Base-by-base conservation (phyloP, 1,140 invertebrate species). In the Conus betulinus region DNA sequence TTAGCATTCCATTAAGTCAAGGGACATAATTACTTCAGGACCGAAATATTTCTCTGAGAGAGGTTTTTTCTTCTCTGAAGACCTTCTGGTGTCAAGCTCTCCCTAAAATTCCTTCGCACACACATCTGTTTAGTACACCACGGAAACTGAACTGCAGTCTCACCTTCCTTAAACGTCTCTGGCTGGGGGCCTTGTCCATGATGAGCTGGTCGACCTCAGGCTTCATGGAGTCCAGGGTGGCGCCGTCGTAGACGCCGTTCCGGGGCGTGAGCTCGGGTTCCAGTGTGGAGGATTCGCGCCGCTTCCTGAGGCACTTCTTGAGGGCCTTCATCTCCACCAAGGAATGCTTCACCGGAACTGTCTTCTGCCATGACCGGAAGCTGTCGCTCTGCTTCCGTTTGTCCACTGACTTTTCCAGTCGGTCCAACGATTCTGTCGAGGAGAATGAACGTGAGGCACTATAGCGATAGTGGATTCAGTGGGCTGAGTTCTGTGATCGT, bases 251-350 rank as follows among this genome's bases (percentile, higher is more conserved):
- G 84, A 90, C 84, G 53, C 91, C 89, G 27, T 90, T 89, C 27
- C 89, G 84, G 3, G 90, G 91, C 13, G 88, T 87, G 53, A 88
- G 87, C 23, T 84, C 60, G 79, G 88, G 89, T 13, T 89, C 85
- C n/a, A 89, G 87, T 11, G 87, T 79, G 15, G 88, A 83, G n/a
- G 89, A 90, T 78, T 91, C 74, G 3, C 84, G 79, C 20, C 89
- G 85, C 83, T 89, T 91, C 76, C 87, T 51, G 13, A 91, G n/a
- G 76, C 91, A 91, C 78, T 91, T 89, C 84, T 91, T 89, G 27
- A 91, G 81, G 11, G 88, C 91, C 20, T 88, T 88, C 17, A 89
- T 90, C 71, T 91, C 87, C 60, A 86, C 82, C 87, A 91, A 55
- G 55, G 90, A 90, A 57, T 90, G 88, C 67, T 88, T 89, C 83